Conservation (phyloP, 2,113 vertebrate species). For the Myotis lucifugus region DNA sequence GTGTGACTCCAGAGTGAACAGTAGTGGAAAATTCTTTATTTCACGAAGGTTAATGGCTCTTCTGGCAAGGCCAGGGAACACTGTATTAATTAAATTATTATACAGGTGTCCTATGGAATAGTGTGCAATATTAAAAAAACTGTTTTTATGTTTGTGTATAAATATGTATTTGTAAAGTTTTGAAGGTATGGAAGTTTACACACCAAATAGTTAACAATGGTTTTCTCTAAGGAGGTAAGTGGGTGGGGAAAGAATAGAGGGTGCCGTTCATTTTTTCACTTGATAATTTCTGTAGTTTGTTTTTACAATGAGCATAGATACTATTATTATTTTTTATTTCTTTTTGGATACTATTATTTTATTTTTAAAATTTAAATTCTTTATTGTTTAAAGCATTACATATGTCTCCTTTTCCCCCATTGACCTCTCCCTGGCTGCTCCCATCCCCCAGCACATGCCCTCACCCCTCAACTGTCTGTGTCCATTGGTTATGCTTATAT, state of each 20-base stretch:
- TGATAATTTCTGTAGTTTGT: not conserved
- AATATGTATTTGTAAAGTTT: not conserved
- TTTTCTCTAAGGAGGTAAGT: not conserved
- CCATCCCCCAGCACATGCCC: too few relatives aligned
- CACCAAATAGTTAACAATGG: not conserved
- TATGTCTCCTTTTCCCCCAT: too few relatives aligned
- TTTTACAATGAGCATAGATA: not conserved
- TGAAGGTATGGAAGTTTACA: not conserved
- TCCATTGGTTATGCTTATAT: too few relatives aligned
- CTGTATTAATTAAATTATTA: not conserved
- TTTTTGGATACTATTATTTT: too few relatives aligned
- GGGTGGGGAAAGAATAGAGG: not conserved
- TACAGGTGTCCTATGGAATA: not conserved
- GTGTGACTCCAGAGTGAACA: not conserved
- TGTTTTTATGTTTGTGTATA: not conserved
- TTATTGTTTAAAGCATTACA: too few relatives aligned
- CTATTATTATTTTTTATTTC: not conserved
- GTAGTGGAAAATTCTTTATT: not conserved
- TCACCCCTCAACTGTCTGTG: too few relatives aligned
- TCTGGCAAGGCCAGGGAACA: not conserved
- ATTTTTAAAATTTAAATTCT: too few relatives aligned
- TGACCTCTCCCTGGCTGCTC: too few relatives aligned
- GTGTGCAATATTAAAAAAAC: not conserved
- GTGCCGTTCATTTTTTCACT: not conserved
- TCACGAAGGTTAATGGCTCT: not conserved